Evolutionary conservation across 2,888 invertebrate species (phyloP), one percentile per base, ranked within the genome.

Genomic region (Drosophila cracens): DNA sequence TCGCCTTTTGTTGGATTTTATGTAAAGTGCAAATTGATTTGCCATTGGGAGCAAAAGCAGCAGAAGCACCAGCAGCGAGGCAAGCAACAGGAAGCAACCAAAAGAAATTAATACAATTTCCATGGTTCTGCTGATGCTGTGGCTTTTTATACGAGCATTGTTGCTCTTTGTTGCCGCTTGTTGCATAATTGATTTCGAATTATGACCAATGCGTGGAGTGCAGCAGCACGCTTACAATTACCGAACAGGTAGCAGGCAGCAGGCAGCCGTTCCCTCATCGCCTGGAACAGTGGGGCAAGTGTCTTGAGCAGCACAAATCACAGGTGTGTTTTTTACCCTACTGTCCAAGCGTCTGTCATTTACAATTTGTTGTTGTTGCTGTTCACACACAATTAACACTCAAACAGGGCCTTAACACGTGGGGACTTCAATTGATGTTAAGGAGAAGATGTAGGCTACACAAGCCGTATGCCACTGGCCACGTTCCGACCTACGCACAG

Each of bases 11-110:
- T 83, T 71, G 85, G 72, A 76, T 87, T 82, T 87, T 87, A 77
- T 83, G 83, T 85, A 86, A 81, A 81, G 83, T 79, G 83, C 72
- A 85, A 88, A 85, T 85, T 85, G 84, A 83, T 84, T 87, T 85
- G 79, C 76, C 83, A 81, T 87, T 69, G 79, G 79, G 70, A 78
- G 66, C 78, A 68, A 57, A 62, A 69, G 60, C 58, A 58, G 69
- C 54, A 33, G 16, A 36, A 16, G 51, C 48, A 29, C 4, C 54
- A 27, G 27, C 54, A 25, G 7, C 34, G 18, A 27, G 56, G 56
- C 56, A 56, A 56, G 54, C 54, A 36, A 56, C 54, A 27, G 54
- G 52, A 60, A 46, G 59, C 49, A 71, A 69, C 56, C 51, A 59
- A 63, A 76, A 75, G 69, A 72, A 75, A 75, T 67, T 76, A 81